A percentile compares a stretch with the other conserved stretches of the same genome.
phyloP scores from a whole-genome alignment of 2,113 vertebrate species.

The Psilopsiagon aurifrons region DNA sequence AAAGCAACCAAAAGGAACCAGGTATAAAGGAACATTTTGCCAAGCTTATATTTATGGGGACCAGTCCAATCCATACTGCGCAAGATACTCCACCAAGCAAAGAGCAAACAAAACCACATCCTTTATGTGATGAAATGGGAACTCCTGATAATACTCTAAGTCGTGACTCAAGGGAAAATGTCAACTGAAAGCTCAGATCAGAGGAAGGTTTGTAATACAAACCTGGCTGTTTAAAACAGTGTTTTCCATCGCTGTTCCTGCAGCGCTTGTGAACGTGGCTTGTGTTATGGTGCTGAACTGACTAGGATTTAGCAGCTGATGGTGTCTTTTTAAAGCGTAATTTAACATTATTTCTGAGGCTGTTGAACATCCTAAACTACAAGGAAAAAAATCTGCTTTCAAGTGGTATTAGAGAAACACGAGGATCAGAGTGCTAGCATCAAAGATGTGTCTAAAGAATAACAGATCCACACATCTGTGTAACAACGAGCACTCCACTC shows the following conservation, averaged over 20 bases:
- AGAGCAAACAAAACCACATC: conserved; percentile 22
- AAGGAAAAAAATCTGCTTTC: conserved; percentile 55
- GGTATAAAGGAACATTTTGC: conserved; percentile 12
- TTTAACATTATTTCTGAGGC: conserved; percentile 29
- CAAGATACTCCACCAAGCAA: conserved; percentile 9
- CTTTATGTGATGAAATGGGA: conserved; percentile 31
- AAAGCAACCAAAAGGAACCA: conserved; percentile 16
- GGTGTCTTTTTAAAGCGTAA: conserved; percentile 20
- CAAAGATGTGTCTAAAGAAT: conserved; percentile 54
- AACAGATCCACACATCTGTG: conserved; percentile 19
- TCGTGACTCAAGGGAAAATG: conserved; percentile 33
- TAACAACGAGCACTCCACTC: not conserved
- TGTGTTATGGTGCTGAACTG: not conserved
- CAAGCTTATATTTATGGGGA: conserved; percentile 7
- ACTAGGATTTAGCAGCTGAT: conserved; percentile 25
- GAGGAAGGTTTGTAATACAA: conserved; percentile 59
- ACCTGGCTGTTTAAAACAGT: conserved; percentile 36
- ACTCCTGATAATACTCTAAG: conserved; percentile 28
- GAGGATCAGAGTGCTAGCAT: conserved; percentile 30
- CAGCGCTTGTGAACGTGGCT: not conserved
- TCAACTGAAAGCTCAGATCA: conserved; percentile 43
- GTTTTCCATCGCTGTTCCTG: conserved; percentile 31
- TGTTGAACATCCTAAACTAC: conserved; percentile 35
- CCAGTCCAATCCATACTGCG: not conserved
- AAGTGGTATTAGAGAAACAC: conserved; percentile 39